Percentiles rank a stretch among this genome's conserved stretches.
Evolutionary conservation across 2,888 invertebrate species (phyloP).

Genomic region (Stenodema calcarata): DNA sequence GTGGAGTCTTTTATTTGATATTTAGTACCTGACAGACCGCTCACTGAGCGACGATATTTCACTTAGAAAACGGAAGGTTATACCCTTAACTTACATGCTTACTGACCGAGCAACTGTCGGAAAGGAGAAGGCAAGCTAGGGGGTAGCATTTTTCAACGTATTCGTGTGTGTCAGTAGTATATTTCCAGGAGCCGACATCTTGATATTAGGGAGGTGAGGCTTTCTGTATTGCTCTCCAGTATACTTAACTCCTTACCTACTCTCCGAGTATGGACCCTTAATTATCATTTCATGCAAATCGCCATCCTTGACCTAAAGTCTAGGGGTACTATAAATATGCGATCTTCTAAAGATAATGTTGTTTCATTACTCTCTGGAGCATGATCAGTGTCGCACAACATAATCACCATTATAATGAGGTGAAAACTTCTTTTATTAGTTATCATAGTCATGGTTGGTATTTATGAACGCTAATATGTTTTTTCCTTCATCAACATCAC

Average conservation of each 20-base stretch:
- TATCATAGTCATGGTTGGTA: too few relatives aligned
- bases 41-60: constrained; percentile 6
- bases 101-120: constrained; percentile 27
- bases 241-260: constrained; percentile 10
- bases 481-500: too few relatives aligned
- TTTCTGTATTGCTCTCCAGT: constrained; percentile 10
- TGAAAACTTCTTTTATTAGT: too few relatives aligned
- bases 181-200: constrained; percentile 34
- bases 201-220: constrained; percentile 3
- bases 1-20: background rate
- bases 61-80: constrained; percentile 21
- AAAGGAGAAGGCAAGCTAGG: background rate
- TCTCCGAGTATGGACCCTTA: constrained; percentile 11
- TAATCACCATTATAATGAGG: too few relatives aligned
- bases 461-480: too few relatives aligned
- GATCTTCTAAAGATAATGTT: background rate
- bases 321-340: background rate
- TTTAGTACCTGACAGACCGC: constrained; percentile 3
- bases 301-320: background rate
- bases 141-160: constrained; percentile 31
- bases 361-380: background rate
- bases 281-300: constrained; percentile 29
- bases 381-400: background rate
- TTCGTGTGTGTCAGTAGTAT: constrained; percentile 39
- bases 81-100: constrained; percentile 35